Evolutionary conservation across 2,797 vertebrate species (phyloP), one percentile per base, ranked within the genome.

Genomic region (Macroramphosus scolopax): DNA sequence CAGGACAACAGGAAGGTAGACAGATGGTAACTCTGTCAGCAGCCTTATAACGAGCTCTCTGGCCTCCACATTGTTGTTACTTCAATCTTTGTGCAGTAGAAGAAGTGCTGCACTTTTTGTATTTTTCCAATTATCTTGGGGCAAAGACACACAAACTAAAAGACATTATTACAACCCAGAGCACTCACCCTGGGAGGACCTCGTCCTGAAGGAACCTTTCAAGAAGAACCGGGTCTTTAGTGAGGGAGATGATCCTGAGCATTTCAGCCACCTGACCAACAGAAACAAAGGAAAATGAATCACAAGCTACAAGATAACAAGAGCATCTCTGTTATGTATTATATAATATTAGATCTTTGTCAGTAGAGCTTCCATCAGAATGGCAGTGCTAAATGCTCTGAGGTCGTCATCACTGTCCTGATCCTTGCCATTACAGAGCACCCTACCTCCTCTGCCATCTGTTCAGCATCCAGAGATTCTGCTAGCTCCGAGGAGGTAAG

Each of bases 241-340:
- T 91, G 37, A 95, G 70, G 42, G 91, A 96, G 49, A 99, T 88
- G 40, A 94, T 92, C 22, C 95, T 85, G 22, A 98, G 85, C 87
- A 94, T 82, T 51, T 93, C 92, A 28, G 94, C 92, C 65, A 93
- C 68, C 96, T 99, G 70, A 28, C 2, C 12, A 47, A 78, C 50
- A 80, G 2, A 5, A 51, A 9, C 12, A 5, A 3, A 22, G 20
- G 20, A 22, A 22, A 22, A 22, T 3, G 6, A 22, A 22, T 3
- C 3, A 22, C 20, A 22, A 22, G 20, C 3, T 3, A 6, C 20
- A 22, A 3, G 20, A 22, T 3, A 26, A 26, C 26, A 30, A 30
- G 29, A 30, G 13, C 31, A 32, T 32, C 31, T 7, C n/a, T n/a
- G n/a, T n/a, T 10, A 29, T 16, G 6, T 15, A 13, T 40, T 1